Evolutionary conservation across 1,140 invertebrate species (phyloP).

Genomic region (Drosophila gunungcola): DNA sequence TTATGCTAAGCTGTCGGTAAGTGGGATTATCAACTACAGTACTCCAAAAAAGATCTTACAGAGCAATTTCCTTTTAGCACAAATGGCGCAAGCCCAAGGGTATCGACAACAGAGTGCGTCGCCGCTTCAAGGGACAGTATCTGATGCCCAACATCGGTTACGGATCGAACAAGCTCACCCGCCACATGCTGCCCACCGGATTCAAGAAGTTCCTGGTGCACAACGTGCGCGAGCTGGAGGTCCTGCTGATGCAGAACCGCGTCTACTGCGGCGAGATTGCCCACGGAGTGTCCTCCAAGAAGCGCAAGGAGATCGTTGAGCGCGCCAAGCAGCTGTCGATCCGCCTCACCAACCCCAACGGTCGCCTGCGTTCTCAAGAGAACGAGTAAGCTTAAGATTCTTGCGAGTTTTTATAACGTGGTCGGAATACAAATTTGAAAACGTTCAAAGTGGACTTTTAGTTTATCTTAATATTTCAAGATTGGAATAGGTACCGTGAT

Average conservation of each 20-base stretch:
- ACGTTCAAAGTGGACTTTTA: slow-evolving; percentile 54
- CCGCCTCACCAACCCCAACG: slow-evolving; percentile 97
- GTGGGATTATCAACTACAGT: slow-evolving; percentile 31
- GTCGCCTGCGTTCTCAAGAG: slow-evolving; percentile 98
- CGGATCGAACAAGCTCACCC: slow-evolving; percentile 96
- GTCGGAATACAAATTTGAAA: slow-evolving; percentile 69
- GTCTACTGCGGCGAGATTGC: slow-evolving; percentile 99
- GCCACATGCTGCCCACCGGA: slow-evolving; percentile 98
- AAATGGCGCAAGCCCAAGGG: slow-evolving; percentile 90
- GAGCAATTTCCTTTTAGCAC: slow-evolving; percentile 72
- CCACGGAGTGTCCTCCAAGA: slow-evolving; percentile 98
- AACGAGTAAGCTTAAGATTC: slow-evolving; percentile 92
- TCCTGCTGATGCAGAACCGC: slow-evolving; percentile 99
- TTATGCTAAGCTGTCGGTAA: slow-evolving; percentile 97
- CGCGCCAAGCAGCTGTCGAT: slow-evolving; percentile 98
- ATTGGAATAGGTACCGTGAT: background rate
- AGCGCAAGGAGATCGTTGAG: slow-evolving; percentile 97
- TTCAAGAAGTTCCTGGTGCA: slow-evolving; percentile 94
- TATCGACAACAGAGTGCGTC: slow-evolving; percentile 99
- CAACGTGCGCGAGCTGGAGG: slow-evolving; percentile 94
- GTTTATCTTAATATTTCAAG: background rate
- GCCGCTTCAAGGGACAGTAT: slow-evolving; percentile 99
- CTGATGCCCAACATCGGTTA: slow-evolving; percentile 99
- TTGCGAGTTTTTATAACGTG: slow-evolving; percentile 64
- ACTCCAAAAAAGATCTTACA: background rate